Percentiles rank a stretch among this genome's conserved stretches.
Conservation (phyloP, 92 coral and sea anemone species). For the Umimayanthus kanabou region DNA sequence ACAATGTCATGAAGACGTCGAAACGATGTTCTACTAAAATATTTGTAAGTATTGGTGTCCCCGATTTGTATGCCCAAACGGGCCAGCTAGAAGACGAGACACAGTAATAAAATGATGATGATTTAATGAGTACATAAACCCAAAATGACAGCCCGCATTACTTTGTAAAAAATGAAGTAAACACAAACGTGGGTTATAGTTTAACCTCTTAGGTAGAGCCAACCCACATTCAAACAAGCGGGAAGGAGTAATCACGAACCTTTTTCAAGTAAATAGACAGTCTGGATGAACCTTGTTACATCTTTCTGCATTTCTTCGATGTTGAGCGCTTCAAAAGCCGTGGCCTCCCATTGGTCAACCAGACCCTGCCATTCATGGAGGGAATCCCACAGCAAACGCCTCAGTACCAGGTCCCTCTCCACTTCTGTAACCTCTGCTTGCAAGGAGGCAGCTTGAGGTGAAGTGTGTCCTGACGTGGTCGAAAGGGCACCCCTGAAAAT, state of each 20-base stretch:
- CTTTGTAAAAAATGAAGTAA: too few relatives aligned
- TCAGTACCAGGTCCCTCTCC: constrained; percentile 83
- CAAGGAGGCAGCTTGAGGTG: constrained; percentile 74
- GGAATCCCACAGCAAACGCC: constrained; percentile 93
- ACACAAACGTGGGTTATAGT: too few relatives aligned
- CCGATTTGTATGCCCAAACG: too few relatives aligned
- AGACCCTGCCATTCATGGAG: constrained; percentile 92
- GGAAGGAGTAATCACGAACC: constrained; percentile 44
- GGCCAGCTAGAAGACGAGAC: too few relatives aligned
- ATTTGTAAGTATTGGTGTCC: too few relatives aligned
- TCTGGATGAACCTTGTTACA: constrained; percentile 88
- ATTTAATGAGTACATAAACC: too few relatives aligned
- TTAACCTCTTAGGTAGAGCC: neutral
- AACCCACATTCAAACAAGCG: neutral
- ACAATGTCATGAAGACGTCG: too few relatives aligned
- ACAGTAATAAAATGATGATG: too few relatives aligned
- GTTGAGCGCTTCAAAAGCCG: constrained; percentile 81
- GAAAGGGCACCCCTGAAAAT: constrained; percentile 51
- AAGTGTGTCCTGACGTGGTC: constrained; percentile 39
- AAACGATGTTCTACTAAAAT: too few relatives aligned
- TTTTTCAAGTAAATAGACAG: constrained; percentile 85
- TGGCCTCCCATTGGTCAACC: constrained; percentile 82
- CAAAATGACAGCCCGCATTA: too few relatives aligned
- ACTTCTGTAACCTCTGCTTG: constrained; percentile 91
- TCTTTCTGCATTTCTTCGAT: constrained; percentile 84